phyloP scores from a whole-genome alignment of 2,888 invertebrate genomes.

The Aromia moschata region DNA sequence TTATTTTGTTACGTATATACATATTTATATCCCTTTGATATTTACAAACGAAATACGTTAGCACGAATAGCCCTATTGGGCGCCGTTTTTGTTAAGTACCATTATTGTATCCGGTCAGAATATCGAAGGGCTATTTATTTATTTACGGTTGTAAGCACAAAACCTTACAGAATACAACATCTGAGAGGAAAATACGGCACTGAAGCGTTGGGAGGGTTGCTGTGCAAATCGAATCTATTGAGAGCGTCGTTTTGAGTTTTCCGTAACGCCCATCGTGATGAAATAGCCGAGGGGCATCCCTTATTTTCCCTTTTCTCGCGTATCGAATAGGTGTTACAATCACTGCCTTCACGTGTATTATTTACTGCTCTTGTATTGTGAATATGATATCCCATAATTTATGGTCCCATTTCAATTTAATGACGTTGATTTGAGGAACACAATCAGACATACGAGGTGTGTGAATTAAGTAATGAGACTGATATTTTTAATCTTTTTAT shows the following conservation, averaged over 20 bases:
- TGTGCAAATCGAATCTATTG: conserved; percentile 47
- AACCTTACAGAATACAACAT: conserved; percentile 11
- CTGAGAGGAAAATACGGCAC: conserved; percentile 9
- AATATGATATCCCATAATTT: too few species aligned
- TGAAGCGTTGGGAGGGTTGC: conserved; percentile 26
- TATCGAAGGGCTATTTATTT: conserved; percentile 15
- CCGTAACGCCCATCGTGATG: conserved; percentile 40
- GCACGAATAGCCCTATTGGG: not conserved
- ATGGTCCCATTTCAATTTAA: too few species aligned
- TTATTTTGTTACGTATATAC: too few species aligned
- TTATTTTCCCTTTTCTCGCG: not conserved
- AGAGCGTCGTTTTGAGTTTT: conserved; percentile 45
- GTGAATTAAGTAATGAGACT: too few species aligned
- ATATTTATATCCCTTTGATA: too few species aligned
- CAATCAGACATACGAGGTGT: too few species aligned
- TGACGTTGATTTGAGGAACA: too few species aligned
- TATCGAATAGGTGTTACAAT: conserved; percentile 2
- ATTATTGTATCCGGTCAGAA: conserved; percentile 2
- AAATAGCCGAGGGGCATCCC: conserved; percentile 33
- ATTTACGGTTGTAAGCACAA: conserved; percentile 8
- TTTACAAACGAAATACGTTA: not conserved
- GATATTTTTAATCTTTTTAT: too few species aligned
- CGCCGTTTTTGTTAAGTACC: not conserved
- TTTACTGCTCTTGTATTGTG: not conserved
- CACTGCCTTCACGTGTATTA: not conserved